phyloP scores from a whole-genome alignment of 2,113 vertebrate genomes.

The Sprattus sprattus region DNA sequence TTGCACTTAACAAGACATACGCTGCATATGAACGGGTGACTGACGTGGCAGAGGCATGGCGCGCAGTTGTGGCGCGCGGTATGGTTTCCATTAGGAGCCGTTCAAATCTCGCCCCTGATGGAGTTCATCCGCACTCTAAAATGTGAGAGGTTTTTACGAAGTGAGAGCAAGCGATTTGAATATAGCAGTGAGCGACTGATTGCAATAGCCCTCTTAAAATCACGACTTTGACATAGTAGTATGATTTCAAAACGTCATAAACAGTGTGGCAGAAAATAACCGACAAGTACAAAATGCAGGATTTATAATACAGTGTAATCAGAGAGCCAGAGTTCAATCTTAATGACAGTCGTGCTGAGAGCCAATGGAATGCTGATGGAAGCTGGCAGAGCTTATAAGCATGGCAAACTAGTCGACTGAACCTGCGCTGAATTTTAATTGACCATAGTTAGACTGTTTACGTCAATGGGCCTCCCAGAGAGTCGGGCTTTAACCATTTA shows the following conservation, averaged over 20 bases:
- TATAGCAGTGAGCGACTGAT: background rate
- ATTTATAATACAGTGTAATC: constrained; percentile 11
- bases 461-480: constrained; percentile 6
- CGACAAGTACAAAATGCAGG: constrained; percentile 11
- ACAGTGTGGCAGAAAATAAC: background rate
- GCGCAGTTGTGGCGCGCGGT: background rate
- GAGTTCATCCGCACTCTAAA: background rate
- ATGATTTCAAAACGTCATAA: background rate
- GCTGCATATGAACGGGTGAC: background rate
- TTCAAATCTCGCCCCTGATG: background rate
- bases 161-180: background rate
- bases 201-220: background rate
- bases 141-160: background rate
- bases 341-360: constrained; percentile 69
- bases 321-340: constrained; percentile 59
- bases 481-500: background rate
- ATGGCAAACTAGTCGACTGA: constrained; percentile 51
- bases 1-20: constrained; percentile 9
- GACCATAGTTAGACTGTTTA: constrained; percentile 12
- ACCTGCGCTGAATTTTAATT: constrained; percentile 28
- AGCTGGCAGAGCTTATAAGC: constrained; percentile 66
- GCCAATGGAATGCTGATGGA: constrained; percentile 74
- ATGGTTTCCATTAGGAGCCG: background rate
- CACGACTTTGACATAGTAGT: background rate
- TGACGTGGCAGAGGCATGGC: background rate